A percentile compares a stretch with the other conserved stretches of the same genome.
Conservation (phyloP, 2,113 vertebrate species). For the Apeltes quadracus region DNA sequence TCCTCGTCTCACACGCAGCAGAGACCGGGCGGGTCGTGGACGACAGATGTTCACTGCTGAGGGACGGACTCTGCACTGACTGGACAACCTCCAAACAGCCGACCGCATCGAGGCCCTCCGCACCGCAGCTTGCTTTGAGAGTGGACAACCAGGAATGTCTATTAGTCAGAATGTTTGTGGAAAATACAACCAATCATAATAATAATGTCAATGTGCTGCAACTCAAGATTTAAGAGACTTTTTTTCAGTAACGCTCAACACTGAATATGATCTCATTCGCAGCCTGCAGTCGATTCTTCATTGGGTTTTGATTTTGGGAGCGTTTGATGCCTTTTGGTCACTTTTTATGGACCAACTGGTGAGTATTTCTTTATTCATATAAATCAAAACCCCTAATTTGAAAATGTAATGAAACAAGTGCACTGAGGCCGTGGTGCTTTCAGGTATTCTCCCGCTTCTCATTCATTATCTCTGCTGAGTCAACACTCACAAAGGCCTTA, state of each 20-base stretch:
- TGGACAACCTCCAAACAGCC: too few species aligned
- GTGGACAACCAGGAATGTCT: too few species aligned
- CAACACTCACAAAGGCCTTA: not conserved
- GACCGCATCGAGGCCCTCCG: too few species aligned
- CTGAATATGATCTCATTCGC: conserved; percentile 6
- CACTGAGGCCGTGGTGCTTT: not conserved
- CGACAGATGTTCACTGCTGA: too few species aligned
- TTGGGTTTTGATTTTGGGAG: not conserved
- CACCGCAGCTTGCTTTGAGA: too few species aligned
- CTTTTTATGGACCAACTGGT: not conserved
- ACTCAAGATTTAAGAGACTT: too few species aligned
- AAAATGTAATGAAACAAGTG: not conserved
- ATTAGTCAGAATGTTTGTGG: not conserved
- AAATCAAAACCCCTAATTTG: not conserved
- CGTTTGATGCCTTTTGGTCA: not conserved
- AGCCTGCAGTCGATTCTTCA: not conserved
- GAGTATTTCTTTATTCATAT: not conserved
- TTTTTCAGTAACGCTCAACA: not conserved
- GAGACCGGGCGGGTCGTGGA: too few species aligned
- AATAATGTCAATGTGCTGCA: not conserved
- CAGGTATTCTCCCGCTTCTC: not conserved
- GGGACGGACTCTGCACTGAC: too few species aligned
- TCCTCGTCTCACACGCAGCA: too few species aligned
- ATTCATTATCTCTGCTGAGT: not conserved
- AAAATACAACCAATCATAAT: not conserved